These are phyloP conservation scores for Pristionchus exspectatus DNA, from an alignment of 2,888 invertebrate genomes.

Conservation along the genomic window DNA sequence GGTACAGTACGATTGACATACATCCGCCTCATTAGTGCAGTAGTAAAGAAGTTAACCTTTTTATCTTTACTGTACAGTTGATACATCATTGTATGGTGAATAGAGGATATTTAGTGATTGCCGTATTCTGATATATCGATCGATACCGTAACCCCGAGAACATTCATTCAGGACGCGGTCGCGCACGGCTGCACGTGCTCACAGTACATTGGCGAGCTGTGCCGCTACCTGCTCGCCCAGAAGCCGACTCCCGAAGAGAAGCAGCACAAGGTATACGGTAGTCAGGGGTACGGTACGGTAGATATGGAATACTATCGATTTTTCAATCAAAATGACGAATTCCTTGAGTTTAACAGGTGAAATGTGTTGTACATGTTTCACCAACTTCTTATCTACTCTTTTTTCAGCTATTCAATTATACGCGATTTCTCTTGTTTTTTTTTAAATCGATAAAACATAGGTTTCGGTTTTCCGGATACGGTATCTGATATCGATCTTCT, in stretches of 20 bases:
- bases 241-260: conserved; percentile 80
- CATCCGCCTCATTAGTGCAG: too few species aligned
- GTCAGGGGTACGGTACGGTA: neutral
- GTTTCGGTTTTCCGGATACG: too few species aligned
- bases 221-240: conserved; percentile 81
- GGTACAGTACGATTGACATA: neutral
- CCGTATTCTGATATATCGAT: conserved; percentile 85
- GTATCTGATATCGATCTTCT: too few species aligned
- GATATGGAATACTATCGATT: neutral
- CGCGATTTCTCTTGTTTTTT: too few species aligned
- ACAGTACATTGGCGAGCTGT: conserved; percentile 82
- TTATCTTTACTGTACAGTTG: too few species aligned
- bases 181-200: conserved; percentile 71
- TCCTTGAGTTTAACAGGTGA: too few species aligned
- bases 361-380: neutral
- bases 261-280: conserved; percentile 76
- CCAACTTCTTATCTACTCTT: neutral
- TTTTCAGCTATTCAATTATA: neutral
- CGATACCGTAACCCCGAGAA: conserved; percentile 83
- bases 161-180: conserved; percentile 63
- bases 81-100: neutral
- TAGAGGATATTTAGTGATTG: conserved; percentile 81
- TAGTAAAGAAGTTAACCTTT: too few species aligned
- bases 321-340: neutral
- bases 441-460: neutral